These are phyloP conservation scores for Ormyrus rosae DNA, from an alignment of 2,888 invertebrate species.

Conservation along the genomic window DNA sequence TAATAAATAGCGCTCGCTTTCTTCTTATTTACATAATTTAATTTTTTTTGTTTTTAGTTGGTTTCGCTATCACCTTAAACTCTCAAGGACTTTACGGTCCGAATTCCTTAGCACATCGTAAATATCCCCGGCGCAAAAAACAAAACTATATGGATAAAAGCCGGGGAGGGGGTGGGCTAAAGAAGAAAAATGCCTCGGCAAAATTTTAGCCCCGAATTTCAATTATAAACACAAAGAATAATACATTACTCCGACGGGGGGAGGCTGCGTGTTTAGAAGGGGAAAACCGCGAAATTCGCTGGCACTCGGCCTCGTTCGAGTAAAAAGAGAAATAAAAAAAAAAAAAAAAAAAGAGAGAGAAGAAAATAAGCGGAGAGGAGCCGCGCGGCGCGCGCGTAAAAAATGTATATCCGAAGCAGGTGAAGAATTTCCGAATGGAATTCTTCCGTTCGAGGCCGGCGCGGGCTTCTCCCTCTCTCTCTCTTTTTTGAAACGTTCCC, in stretches of 20 bases:
- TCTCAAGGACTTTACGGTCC: too few relatives aligned
- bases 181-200: slow-evolving; percentile 32
- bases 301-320: slow-evolving; percentile 14
- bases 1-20: too few relatives aligned
- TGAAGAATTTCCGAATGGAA: slow-evolving; percentile 58
- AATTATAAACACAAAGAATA: slow-evolving; percentile 54
- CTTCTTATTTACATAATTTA: too few relatives aligned
- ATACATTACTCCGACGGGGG: slow-evolving; percentile 31
- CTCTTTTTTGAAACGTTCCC: slow-evolving; percentile 30
- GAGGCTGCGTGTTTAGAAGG: slow-evolving; percentile 44
- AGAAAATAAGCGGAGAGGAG: neutral
- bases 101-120: too few relatives aligned
- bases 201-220: slow-evolving; percentile 46
- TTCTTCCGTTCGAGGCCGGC: slow-evolving; percentile 46
- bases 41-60: too few relatives aligned
- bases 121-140: too few relatives aligned
- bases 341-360: neutral
- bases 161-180: too few relatives aligned
- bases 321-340: neutral
- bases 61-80: too few relatives aligned
- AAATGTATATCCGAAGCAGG: slow-evolving; percentile 53
- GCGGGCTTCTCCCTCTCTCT: slow-evolving; percentile 1
- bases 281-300: slow-evolving; percentile 55
- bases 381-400: slow-evolving; percentile 43
- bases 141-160: too few relatives aligned